A percentile compares a stretch with the other conserved stretches of the same genome.
These are phyloP conservation scores for Ormyrus nitidulus DNA, from an alignment of 2,888 invertebrate species.

Conservation along the genomic window DNA sequence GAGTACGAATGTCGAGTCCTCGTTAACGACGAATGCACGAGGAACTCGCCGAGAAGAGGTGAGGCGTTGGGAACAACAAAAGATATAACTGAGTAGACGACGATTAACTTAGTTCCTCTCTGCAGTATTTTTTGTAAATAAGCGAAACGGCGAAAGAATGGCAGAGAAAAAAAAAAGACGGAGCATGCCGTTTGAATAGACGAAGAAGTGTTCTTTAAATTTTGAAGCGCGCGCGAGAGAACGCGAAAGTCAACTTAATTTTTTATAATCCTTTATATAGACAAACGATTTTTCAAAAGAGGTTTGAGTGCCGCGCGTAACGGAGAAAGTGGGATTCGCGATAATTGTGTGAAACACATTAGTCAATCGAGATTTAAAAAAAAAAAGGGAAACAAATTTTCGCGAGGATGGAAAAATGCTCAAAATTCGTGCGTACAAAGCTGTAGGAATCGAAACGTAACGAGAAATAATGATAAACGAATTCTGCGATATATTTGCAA, in stretches of 20 bases:
- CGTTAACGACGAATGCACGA: slow-evolving; percentile 17
- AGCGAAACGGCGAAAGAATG: neutral
- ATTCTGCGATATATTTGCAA: slow-evolving; percentile 43
- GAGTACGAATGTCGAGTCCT: slow-evolving; percentile 19
- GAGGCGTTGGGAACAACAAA: neutral
- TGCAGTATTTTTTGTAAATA: slow-evolving; percentile 23
- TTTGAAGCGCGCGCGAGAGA: neutral
- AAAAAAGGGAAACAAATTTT: slow-evolving; percentile 57
- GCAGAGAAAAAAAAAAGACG: neutral
- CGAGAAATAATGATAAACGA: slow-evolving; percentile 53
- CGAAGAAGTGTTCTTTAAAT: neutral
- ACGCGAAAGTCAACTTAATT: slow-evolving; percentile 13
- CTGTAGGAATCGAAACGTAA: slow-evolving; percentile 43
- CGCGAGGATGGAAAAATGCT: slow-evolving; percentile 66
- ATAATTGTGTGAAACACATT: slow-evolving; percentile 11
- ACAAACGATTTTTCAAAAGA: neutral
- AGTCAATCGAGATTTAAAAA: neutral
- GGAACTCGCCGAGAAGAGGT: neutral
- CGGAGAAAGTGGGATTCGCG: slow-evolving; percentile 11
- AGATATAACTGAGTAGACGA: neutral
- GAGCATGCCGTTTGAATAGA: neutral
- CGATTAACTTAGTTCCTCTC: slow-evolving; percentile 32
- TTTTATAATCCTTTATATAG: slow-evolving; percentile 18
- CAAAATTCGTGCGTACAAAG: slow-evolving; percentile 69
- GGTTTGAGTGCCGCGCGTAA: neutral